Conservation (phyloP, 2,113 vertebrate genomes). For the Petroica traversi region DNA sequence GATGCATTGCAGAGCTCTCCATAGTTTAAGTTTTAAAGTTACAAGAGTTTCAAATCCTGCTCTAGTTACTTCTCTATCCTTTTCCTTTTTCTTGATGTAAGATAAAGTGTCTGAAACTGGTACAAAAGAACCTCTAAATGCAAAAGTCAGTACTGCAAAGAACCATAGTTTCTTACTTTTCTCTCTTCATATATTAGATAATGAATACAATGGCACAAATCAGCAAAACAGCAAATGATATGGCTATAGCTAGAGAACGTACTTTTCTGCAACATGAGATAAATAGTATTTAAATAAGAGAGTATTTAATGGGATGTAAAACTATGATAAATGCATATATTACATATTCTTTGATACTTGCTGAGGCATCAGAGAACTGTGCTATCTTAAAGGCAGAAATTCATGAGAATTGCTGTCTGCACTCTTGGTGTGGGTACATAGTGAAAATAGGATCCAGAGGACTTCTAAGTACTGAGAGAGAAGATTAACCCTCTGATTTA, state of each 20-base stretch:
- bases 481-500: slow-evolving; percentile 22
- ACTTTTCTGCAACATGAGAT: background rate
- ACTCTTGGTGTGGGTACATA: background rate
- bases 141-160: background rate
- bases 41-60: background rate
- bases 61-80: background rate
- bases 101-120: background rate
- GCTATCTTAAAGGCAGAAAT: slow-evolving; percentile 40
- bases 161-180: background rate
- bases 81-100: background rate
- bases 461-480: slow-evolving; percentile 33
- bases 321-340: background rate
- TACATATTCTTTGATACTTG: background rate
- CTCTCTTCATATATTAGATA: background rate
- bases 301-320: background rate
- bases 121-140: background rate
- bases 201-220: background rate
- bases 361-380: background rate
- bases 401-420: background rate
- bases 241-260: background rate
- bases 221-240: background rate
- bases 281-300: background rate
- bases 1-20: background rate
- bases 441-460: slow-evolving; percentile 15
- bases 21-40: background rate